phyloP scores from a whole-genome alignment of 2,888 invertebrate species.

The Horisme vitalbata region DNA sequence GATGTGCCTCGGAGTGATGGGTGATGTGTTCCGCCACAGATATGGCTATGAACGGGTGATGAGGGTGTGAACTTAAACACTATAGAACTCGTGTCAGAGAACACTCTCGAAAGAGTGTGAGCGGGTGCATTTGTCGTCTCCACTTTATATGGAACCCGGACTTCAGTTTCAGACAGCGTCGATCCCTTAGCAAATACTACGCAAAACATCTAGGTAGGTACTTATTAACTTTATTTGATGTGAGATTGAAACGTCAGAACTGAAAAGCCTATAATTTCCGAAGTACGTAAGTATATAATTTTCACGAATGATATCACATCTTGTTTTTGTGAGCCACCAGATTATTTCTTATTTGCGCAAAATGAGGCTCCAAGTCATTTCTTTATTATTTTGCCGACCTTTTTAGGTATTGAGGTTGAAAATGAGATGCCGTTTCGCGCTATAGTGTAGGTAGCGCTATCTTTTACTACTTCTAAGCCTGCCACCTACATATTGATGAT shows the following conservation, averaged over 20 bases:
- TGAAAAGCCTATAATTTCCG: conserved; percentile 28
- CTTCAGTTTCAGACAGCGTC: conserved; percentile 50
- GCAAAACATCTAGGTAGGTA: conserved; percentile 64
- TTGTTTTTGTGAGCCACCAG: too few species aligned
- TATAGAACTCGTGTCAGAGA: conserved; percentile 53
- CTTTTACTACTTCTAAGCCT: too few species aligned
- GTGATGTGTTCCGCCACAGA: conserved; percentile 70
- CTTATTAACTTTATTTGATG: conserved; percentile 66
- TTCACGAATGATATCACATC: too few species aligned
- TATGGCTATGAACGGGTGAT: conserved; percentile 73
- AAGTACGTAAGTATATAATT: conserved; percentile 2
- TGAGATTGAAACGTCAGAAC: conserved; percentile 55
- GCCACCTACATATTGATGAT: too few species aligned
- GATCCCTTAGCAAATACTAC: conserved; percentile 72
- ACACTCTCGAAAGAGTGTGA: conserved; percentile 74
- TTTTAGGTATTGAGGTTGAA: too few species aligned
- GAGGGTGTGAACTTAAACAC: conserved; percentile 65
- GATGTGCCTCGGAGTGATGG: conserved; percentile 53
- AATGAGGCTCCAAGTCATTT: too few species aligned
- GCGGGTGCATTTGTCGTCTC: conserved; percentile 32
- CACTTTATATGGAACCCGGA: conserved; percentile 59
- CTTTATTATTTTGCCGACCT: too few species aligned
- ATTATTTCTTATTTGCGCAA: too few species aligned
- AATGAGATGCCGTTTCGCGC: too few species aligned
- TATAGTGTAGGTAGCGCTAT: too few species aligned